phyloP scores from a whole-genome alignment of 1,140 invertebrate genomes.

The Choristoneura fumiferana region DNA sequence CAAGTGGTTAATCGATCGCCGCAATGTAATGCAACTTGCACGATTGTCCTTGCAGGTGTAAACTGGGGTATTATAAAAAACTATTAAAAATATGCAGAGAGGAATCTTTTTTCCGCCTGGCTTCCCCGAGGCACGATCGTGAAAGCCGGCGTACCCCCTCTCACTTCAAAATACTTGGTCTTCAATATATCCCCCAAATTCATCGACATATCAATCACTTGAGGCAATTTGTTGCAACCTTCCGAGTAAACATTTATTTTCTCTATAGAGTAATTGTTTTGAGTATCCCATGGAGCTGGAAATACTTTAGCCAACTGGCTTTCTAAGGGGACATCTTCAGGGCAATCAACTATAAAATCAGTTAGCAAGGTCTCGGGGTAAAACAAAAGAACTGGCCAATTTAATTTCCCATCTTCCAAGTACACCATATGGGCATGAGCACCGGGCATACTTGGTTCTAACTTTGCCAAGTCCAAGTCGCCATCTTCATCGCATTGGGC shows the following conservation, averaged over 20 bases:
- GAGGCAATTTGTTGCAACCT: conserved; percentile 82
- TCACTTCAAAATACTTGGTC: conserved; percentile 80
- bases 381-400: conserved; percentile 62
- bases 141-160: conserved; percentile 67
- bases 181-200: conserved; percentile 83
- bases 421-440: conserved; percentile 77
- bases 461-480: conserved; percentile 74
- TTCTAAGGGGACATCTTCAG: conserved; percentile 75
- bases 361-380: conserved; percentile 67
- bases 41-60: too few species aligned
- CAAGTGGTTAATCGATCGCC: too few species aligned
- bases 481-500: conserved; percentile 59
- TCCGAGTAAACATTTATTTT: conserved; percentile 90
- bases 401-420: conserved; percentile 89
- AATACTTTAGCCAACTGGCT: conserved; percentile 81
- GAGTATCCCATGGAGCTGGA: conserved; percentile 86
- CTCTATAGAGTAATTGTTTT: conserved; percentile 83
- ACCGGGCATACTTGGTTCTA: conserved; percentile 82
- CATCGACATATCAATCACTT: conserved; percentile 80
- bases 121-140: conserved; percentile 55
- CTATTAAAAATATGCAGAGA: conserved; percentile 53
- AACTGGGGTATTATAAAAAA: too few species aligned
- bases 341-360: conserved; percentile 83
- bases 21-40: too few species aligned
- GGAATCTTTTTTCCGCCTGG: conserved; percentile 49